A percentile compares a stretch with the other conserved stretches of the same genome.
These are phyloP conservation scores for Campylomormyrus tamandua DNA, from an alignment of 2,113 vertebrate genomes.

Conservation along the genomic window DNA sequence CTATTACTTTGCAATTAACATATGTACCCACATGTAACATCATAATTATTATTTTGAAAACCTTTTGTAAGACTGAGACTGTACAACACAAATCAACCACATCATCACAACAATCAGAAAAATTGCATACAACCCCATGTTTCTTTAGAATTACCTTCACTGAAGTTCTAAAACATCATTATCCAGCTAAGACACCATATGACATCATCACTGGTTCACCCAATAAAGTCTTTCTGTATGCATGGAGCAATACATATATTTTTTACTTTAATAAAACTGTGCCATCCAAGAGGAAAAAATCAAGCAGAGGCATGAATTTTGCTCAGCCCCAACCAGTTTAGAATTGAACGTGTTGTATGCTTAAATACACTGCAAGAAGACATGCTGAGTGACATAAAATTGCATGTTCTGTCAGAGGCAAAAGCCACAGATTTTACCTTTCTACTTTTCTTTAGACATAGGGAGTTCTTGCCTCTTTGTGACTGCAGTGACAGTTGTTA, in stretches of 20 bases:
- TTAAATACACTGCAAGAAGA: neutral
- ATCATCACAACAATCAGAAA: neutral
- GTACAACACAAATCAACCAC: neutral
- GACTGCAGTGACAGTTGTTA: neutral
- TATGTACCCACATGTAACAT: neutral
- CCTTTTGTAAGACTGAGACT: neutral
- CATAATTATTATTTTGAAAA: neutral
- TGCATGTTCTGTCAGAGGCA: neutral
- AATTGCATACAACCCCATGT: neutral
- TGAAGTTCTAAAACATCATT: neutral
- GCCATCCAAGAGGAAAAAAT: neutral
- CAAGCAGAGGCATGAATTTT: neutral
- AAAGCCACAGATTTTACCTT: neutral
- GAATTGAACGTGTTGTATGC: neutral
- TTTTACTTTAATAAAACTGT: neutral
- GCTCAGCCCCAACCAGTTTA: neutral
- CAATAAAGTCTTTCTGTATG: neutral
- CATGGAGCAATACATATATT: neutral
- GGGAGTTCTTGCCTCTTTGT: neutral
- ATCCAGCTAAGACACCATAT: neutral
- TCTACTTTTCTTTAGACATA: neutral
- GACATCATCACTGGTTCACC: neutral
- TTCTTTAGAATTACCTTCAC: neutral
- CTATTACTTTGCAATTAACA: neutral
- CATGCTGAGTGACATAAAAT: slow-evolving; percentile 5